Base-by-base conservation (phyloP, 2,113 vertebrate species). In the Sisor rabdophorus region DNA sequence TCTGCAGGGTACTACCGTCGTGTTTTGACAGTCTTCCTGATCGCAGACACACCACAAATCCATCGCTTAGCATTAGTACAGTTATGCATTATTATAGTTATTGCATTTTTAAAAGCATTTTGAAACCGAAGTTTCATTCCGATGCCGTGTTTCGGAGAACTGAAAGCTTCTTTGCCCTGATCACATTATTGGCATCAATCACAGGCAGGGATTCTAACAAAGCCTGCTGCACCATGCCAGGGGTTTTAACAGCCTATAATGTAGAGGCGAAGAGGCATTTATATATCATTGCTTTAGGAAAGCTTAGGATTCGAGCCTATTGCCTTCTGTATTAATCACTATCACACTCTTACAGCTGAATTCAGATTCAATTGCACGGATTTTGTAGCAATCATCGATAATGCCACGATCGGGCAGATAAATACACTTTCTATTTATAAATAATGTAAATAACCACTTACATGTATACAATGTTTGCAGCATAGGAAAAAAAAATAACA, bases 1-100 rank as follows among this genome's bases (percentile, higher is more conserved):
- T 80, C 81, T 77, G 79, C 84, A 55, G 77, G 84, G 79, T 85
- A 79, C 77, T 80, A 80, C 69, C 73, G 80, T 47, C 72, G 59
- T 72, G 63, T 58, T 74, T 81, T 77, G 65, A 83, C 69, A 74
- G 65, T 24, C 61, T 67, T 40, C 11, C 12, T 47, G 50, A 52
- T 53, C 30, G 26, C 64, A 55, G 69, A 73, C 77, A 61, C 73
- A 72, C 22, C 67, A n/a, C 40, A 17, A 22, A 60, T 60, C 3
- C 28, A 59, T 30, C 63, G 63, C 40, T 0, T 47, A 1, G 12
- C 47, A 65, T 47, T 50, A 7, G 2, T 30, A 16, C 11, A 20
- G 8, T 28, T 28, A 50, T 69, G 47, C 65, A 52, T n/a, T n/a
- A n/a, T n/a, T n/a, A 10, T 24, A 17, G 20, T 3, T 22, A 17